Base-by-base conservation (phyloP, 2,113 vertebrate genomes). In the Phalacrocorax carbo region DNA sequence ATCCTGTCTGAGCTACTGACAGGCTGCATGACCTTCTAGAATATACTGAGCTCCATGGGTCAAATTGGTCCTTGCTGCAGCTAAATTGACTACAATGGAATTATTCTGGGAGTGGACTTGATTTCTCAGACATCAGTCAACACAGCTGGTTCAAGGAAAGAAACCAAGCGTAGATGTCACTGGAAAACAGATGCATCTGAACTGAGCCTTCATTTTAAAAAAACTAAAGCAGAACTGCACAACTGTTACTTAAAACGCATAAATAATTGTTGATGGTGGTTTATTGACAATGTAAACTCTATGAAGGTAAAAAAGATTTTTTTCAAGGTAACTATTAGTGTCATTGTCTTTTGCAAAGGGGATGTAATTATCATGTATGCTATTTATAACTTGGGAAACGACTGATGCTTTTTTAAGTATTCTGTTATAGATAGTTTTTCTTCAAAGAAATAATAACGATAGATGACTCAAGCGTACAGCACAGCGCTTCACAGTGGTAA, bases 81-180 rank as follows among this genome's bases (percentile, higher is more conserved):
- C 71, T 92, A 62, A 94, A 83, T 79, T 77, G 80, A 85, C 68
- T 80, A 82, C 86, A 96, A 49, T 88, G 83, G 75, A 91, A 55
- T 95, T 89, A 78, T 58, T 89, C 88, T 91, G 92, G 73, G 85
- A 51, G 64, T 68, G 86, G 93, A 89, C 84, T 80, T 96, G 86
- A 79, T 91, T 94, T 83, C 90, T 87, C 78, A 96, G 79, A 57
- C 73, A 54, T 95, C 81, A 88, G 94, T 96, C 88, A 91, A 87
- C 86, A 81, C 84, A 97, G 84, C 85, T 96, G 57, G 82, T 93
- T 91, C 54, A 70, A 20, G 62, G 48, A 86, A 96, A 87, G 79
- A 9, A 96, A 80, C 77, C 44, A 89, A 88, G 30, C 73, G 51
- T n/a, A 78, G 71, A 81, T 80, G 40, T 73, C 82, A 65, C 66